A percentile compares a stretch with the other conserved stretches of the same genome.
Evolutionary conservation across 2,797 vertebrate species (phyloP).

Genomic region (Halcyon badia): DNA sequence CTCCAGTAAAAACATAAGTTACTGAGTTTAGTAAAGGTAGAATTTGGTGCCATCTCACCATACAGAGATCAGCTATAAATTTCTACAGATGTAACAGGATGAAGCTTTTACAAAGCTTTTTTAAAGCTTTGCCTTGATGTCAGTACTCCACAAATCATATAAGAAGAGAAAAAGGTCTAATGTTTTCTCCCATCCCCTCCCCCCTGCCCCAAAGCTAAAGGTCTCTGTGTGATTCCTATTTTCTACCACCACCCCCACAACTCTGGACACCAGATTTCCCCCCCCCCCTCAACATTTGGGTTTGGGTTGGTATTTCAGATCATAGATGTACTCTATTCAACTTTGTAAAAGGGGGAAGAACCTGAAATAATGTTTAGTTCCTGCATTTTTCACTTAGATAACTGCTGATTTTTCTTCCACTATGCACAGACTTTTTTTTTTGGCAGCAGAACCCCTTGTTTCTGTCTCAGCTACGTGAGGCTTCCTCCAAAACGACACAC

Average conservation of each 20-base stretch:
- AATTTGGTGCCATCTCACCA: not conserved
- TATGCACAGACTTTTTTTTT: not conserved
- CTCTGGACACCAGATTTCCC: not conserved
- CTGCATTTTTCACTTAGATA: not conserved
- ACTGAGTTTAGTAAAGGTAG: not conserved
- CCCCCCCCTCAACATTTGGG: not conserved
- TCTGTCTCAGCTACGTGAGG: not conserved
- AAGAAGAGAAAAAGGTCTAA: not conserved
- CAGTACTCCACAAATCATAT: not conserved
- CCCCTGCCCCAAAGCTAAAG: not conserved
- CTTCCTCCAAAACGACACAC: not conserved
- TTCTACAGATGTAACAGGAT: not conserved
- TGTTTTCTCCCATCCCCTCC: not conserved
- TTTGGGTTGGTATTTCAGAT: not conserved
- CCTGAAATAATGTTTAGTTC: not conserved
- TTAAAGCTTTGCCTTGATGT: not conserved
- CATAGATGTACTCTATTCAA: not conserved
- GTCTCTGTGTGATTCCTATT: not conserved
- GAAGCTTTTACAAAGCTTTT: not conserved
- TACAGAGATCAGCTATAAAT: not conserved
- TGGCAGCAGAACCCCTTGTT: not conserved
- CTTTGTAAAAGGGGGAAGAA: not conserved
- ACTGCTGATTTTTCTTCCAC: not conserved
- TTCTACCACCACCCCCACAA: not conserved
- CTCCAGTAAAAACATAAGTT: not conserved